A percentile compares a stretch with the other conserved stretches of the same genome.
Conservation (phyloP, 2,888 invertebrate species). For the Macaria liturata region DNA sequence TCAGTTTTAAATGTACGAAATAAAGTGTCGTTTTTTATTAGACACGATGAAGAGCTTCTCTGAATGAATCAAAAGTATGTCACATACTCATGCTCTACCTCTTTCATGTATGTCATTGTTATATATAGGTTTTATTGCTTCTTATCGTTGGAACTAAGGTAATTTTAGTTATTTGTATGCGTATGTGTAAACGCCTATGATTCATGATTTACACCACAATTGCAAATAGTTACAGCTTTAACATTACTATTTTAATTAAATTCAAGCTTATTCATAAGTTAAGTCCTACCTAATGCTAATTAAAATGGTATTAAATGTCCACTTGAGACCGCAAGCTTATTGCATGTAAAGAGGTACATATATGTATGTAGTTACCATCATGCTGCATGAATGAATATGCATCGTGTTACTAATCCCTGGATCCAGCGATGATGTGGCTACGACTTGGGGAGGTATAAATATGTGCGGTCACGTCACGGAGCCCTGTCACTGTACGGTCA, state of each 20-base stretch:
- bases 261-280: too few species aligned
- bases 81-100: too few species aligned
- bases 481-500: constrained; percentile 10
- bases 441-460: not conserved
- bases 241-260: too few species aligned
- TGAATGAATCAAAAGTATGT: too few species aligned
- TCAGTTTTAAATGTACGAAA: constrained; percentile 5
- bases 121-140: too few species aligned
- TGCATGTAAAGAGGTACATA: not conserved
- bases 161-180: too few species aligned
- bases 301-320: constrained; percentile 39
- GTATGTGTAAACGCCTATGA: too few species aligned
- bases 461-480: not conserved
- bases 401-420: constrained; percentile 4
- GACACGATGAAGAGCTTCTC: not conserved
- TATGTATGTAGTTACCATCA: not conserved
- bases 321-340: constrained; percentile 9
- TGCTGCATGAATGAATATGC: constrained; percentile 8
- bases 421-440: not conserved
- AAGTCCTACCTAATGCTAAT: constrained; percentile 33
- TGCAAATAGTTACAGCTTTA: too few species aligned
- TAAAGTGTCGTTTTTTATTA: constrained; percentile 7
- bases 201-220: too few species aligned
- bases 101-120: too few species aligned
- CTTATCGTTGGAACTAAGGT: too few species aligned